Evolutionary conservation across 2,797 vertebrate species (phyloP), one percentile per base, ranked within the genome.

Genomic region (Phalloptychus januarius): DNA sequence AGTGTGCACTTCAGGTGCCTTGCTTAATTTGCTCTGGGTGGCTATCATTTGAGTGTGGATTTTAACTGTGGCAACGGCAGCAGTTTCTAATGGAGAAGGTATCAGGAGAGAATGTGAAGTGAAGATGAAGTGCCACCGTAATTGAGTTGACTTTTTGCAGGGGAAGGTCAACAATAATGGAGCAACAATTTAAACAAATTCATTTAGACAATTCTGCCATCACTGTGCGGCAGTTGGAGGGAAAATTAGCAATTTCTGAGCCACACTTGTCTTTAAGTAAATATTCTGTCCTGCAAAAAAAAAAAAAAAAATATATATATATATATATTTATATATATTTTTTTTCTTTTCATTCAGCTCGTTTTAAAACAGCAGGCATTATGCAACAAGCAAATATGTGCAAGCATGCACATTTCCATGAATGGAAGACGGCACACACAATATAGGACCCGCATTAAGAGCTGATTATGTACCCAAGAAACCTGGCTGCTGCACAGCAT

Each of bases 101-200:
- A 88, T 82, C 86, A 82, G 91, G 88, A 94, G 93, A 87, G 90
- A 90, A 89, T 83, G 83, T 93, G 90, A 92, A 93, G 93, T 85
- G 88, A 91, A 83, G 87, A 88, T 92, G 92, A 92, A 93, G 91
- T 92, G 82, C 58, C 18, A 13, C 50, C 33, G 65, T 95, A 95
- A 95, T 95, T 94, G 92, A 95, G 93, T 95, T 94, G 94, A 94
- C 94, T 93, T 95, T 95, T 95, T 90, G 88, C 93, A 90, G 92
- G 88, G 91, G 88, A 92, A 95, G 94, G 94, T 96, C 94, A 95
- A 95, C 93, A 94, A 94, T 96, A 94, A 95, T 94, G 91, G 93
- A 93, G 88, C 93, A 95, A 94, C 92, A 92, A 95, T 95, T 95
- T 94, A 92, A 92, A 93, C 85, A 89, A 87, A 94, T 95, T 95